Evolutionary conservation across 2,113 vertebrate genomes (phyloP).

Genomic region (Propithecus coquereli): DNA sequence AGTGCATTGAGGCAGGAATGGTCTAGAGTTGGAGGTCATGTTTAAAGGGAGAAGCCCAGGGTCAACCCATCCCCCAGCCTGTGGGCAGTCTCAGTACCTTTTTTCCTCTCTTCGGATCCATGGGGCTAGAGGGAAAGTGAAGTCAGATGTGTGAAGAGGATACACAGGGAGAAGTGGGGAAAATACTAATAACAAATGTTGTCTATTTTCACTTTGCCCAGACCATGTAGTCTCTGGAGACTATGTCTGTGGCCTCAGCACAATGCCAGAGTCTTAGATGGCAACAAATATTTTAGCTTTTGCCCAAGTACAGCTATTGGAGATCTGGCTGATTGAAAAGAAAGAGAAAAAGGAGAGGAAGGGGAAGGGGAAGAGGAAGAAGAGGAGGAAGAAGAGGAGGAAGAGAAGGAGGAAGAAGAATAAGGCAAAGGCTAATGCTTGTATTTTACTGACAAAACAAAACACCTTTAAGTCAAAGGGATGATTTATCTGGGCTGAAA

Average conservation of each 20-base stretch:
- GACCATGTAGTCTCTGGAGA: not conserved
- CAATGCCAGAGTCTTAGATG: not conserved
- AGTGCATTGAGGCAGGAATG: not conserved
- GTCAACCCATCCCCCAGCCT: not conserved
- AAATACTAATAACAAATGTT: not conserved
- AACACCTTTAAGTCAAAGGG: conserved; percentile 61
- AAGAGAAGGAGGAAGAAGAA: not conserved
- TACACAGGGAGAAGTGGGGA: not conserved
- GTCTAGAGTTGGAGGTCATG: not conserved
- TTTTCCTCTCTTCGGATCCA: not conserved
- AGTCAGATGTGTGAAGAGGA: not conserved
- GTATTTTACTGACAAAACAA: conserved; percentile 53
- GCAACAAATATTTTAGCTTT: not conserved
- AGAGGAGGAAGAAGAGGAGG: not conserved
- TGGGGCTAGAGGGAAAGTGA: not conserved
- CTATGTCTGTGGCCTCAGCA: not conserved
- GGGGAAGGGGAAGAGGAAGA: too few species aligned
- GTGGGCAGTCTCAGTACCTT: not conserved
- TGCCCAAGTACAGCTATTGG: not conserved
- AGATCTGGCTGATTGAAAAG: not conserved
- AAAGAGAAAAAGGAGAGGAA: not conserved
- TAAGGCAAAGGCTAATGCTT: not conserved
- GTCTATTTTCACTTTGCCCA: not conserved
- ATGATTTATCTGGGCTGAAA: conserved; percentile 62
- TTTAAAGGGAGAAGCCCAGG: not conserved